A percentile compares a stretch with the other conserved stretches of the same genome.
phyloP scores from a whole-genome alignment of 2,113 vertebrate genomes.

The Amphiprion percula region DNA sequence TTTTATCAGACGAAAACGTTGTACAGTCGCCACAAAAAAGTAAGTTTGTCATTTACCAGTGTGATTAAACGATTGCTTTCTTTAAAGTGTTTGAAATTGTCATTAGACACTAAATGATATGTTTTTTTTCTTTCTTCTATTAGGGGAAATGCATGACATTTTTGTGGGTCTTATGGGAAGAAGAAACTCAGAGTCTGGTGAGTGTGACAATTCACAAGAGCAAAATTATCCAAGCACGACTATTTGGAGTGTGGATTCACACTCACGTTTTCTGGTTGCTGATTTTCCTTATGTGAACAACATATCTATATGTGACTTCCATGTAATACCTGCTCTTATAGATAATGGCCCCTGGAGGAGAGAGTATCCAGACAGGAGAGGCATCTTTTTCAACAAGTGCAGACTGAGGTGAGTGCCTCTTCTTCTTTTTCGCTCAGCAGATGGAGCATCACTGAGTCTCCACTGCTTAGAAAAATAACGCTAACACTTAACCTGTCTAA shows the following conservation, averaged over 20 bases:
- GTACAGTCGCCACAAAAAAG: conserved; percentile 79
- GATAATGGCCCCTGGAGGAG: conserved; percentile 80
- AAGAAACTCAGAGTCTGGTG: conserved; percentile 86
- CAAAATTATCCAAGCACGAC: neutral
- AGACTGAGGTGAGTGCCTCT: conserved; percentile 79
- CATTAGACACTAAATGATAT: neutral
- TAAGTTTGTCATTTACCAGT: conserved; percentile 63
- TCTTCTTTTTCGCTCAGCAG: conserved; percentile 17
- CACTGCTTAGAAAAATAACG: neutral
- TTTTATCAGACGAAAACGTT: conserved; percentile 63
- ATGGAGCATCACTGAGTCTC: conserved; percentile 11
- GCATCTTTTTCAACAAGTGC: conserved; percentile 84
- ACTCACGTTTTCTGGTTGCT: neutral
- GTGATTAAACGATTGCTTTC: neutral
- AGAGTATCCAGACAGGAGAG: conserved; percentile 79
- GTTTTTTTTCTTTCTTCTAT: neutral
- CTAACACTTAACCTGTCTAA: neutral
- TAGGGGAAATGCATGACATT: conserved; percentile 95
- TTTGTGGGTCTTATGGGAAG: conserved; percentile 96
- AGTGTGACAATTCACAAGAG: conserved; percentile 28
- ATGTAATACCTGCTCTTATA: conserved; percentile 56
- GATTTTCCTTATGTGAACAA: neutral
- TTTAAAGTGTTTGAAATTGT: neutral
- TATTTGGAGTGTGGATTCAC: neutral
- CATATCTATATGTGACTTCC: neutral